Conservation (phyloP, 2,797 vertebrate species). For the Phoxinus dragarum region DNA sequence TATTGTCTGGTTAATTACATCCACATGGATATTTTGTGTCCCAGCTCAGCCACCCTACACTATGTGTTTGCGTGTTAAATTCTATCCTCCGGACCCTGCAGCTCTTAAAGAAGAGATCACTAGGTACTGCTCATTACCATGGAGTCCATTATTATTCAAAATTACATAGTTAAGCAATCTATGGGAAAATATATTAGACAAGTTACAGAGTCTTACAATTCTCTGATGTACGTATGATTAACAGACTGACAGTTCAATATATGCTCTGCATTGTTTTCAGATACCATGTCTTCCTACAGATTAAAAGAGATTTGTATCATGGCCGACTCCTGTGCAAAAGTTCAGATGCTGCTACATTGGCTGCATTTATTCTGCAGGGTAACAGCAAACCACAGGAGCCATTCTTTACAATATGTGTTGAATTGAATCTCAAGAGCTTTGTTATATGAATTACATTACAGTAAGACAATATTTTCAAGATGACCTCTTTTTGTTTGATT, state of each 20-base stretch:
- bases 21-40: slow-evolving; percentile 37
- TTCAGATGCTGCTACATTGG: slow-evolving; percentile 91
- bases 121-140: slow-evolving; percentile 74
- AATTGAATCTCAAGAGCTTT: neutral
- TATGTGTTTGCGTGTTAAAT: slow-evolving; percentile 97
- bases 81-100: slow-evolving; percentile 93
- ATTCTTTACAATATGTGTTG: neutral
- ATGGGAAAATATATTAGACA: neutral
- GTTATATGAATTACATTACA: neutral
- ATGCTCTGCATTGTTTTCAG: slow-evolving; percentile 67
- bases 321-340: slow-evolving; percentile 96
- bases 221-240: neutral
- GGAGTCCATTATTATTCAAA: neutral
- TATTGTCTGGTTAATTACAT: neutral
- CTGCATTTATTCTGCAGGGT: slow-evolving; percentile 97
- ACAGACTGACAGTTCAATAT: neutral
- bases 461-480: slow-evolving; percentile 5
- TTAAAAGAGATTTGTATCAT: slow-evolving; percentile 97
- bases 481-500: slow-evolving; percentile 13
- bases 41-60: slow-evolving; percentile 95
- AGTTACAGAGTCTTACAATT: neutral
- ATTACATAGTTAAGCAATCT: neutral
- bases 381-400: slow-evolving; percentile 59
- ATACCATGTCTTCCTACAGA: slow-evolving; percentile 96
- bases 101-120: slow-evolving; percentile 96